phyloP scores from a whole-genome alignment of 2,888 invertebrate species.

The Yponomeuta evonymella region DNA sequence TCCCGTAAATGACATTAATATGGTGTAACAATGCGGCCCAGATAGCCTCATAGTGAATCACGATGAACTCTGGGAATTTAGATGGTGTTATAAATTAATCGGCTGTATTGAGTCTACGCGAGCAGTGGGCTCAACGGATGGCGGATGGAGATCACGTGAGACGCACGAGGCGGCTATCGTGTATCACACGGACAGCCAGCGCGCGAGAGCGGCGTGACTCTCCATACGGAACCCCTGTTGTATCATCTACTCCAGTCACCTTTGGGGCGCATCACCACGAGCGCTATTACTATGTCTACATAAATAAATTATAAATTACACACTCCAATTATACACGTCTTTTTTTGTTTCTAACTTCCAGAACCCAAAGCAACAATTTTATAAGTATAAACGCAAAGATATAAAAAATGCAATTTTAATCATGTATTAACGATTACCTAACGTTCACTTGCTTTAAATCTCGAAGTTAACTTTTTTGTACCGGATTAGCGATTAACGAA shows the following conservation, averaged over 20 bases:
- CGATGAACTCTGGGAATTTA: neutral
- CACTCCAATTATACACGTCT: no score
- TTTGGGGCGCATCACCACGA: neutral
- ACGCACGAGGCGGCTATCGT: neutral
- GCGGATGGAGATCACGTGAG: neutral
- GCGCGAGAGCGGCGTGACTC: neutral
- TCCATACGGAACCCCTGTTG: neutral
- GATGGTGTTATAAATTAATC: neutral
- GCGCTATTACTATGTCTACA: no score
- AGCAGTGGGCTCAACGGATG: neutral
- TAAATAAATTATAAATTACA: no score
- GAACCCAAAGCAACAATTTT: no score
- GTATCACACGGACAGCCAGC: neutral
- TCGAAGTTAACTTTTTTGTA: no score
- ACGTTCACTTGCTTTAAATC: no score
- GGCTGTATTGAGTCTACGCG: neutral
- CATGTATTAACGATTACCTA: no score
- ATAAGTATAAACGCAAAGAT: no score
- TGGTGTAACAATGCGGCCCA: neutral
- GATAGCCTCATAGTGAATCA: neutral
- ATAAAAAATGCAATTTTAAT: no score
- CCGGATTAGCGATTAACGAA: no score
- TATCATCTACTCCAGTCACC: neutral
- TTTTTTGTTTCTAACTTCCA: no score
- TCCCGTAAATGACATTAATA: no score